Evolutionary conservation across 2,888 invertebrate species (phyloP), one percentile per base, ranked within the genome.

Genomic region (Tolmerus cingulatus): DNA sequence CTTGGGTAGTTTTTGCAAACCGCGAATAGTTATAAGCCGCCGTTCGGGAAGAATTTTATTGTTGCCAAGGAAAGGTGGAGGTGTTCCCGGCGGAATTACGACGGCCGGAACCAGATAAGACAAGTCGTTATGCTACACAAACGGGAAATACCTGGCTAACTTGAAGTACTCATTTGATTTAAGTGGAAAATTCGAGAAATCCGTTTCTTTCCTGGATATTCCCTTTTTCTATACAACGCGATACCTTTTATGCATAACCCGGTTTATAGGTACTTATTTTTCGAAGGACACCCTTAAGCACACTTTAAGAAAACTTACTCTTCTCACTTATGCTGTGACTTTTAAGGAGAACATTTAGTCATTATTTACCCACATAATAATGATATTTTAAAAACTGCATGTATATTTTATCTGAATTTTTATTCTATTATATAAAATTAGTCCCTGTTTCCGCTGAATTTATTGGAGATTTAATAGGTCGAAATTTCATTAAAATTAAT

Each of bases 1-100:
- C 57, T 19, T 66, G 23, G 51, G 51, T 37, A 12, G 7, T 82
- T 81, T 82, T 82, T 82, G 82, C 55, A 82, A 82, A 57, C 57
- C 82, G 40, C 82, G 66, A 82, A 57, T 30, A n/a, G n/a, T n/a
- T n/a, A 19, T 27, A 66, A 12, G 12, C 66, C 8, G 27, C 12
- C 27, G 27, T 23, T 66, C 27, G 16, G 14, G 66, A 27, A 66
- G 12, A 12, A 27, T 66, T 66, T 66, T 66, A 66, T 66, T n/a
- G n/a, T n/a, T 7, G 51, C 51, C 55, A 55, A 55, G 9, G 19
- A 23, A 23, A 66, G 27, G 66, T 23, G 66, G 12, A 66, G 23
- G 12, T 19, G 27, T 23, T 66, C 66, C 19, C 0, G 9, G 12
- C 2, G 66, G 19, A 66, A 27, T 66, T 51, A 51, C 51, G n/a